Conservation (phyloP, 2,888 invertebrate species). For the Malthinus seriepunctatus region DNA sequence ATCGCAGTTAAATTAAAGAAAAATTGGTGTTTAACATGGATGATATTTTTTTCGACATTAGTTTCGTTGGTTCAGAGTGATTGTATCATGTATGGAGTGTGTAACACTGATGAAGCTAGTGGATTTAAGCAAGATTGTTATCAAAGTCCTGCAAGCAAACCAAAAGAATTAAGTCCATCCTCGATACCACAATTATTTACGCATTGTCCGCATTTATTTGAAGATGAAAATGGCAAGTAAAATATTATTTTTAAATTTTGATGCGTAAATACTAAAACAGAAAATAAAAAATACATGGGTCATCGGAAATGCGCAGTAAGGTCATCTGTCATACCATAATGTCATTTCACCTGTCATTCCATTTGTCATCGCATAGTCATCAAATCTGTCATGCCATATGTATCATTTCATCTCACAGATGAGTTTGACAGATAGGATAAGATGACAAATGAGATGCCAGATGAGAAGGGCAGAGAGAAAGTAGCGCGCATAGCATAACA, state of each 20-base stretch:
- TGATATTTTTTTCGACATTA: not conserved
- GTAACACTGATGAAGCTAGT: constrained; percentile 43
- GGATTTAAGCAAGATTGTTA: constrained; percentile 51
- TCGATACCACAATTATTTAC: constrained; percentile 47
- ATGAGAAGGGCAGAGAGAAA: too few relatives aligned
- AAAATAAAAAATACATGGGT: too few relatives aligned
- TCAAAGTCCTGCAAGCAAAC: constrained; percentile 41
- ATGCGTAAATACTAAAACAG: not conserved
- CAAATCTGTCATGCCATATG: not conserved
- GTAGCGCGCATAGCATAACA: too few relatives aligned
- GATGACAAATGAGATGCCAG: too few relatives aligned
- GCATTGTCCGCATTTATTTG: constrained; percentile 65
- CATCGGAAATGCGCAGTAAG: too few relatives aligned
- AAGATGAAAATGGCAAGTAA: constrained; percentile 40
- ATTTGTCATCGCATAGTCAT: not conserved
- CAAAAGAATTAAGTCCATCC: constrained; percentile 26
- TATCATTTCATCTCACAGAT: too few relatives aligned
- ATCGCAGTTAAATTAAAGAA: too few relatives aligned
- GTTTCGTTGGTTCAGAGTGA: not conserved
- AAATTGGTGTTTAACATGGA: too few relatives aligned
- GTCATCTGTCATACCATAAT: not conserved
- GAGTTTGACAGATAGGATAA: too few relatives aligned
- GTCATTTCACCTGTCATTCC: not conserved
- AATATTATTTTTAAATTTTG: not conserved
- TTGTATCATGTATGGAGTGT: constrained; percentile 67